A percentile compares a stretch with the other conserved stretches of the same genome.
Evolutionary conservation across 2,797 vertebrate genomes (phyloP).

Genomic region (Spea hammondii): DNA sequence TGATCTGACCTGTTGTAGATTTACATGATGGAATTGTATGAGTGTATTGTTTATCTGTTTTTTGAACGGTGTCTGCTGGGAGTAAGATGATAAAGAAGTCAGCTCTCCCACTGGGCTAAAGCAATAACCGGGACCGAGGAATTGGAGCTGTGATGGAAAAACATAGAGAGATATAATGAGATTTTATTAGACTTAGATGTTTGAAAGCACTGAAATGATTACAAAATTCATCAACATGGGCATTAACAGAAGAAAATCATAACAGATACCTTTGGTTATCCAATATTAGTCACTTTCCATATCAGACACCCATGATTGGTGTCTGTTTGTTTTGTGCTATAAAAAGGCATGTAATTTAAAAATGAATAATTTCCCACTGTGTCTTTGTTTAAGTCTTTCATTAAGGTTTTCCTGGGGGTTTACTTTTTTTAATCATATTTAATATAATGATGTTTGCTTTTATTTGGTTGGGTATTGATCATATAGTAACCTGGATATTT

Average conservation of each 20-base stretch:
- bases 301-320: slow-evolving; percentile 4
- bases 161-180: slow-evolving; percentile 42
- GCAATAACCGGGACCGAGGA: slow-evolving; percentile 51
- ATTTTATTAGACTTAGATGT: slow-evolving; percentile 54
- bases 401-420: slow-evolving; percentile 22
- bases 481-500: too few species aligned
- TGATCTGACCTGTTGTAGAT: slow-evolving; percentile 41
- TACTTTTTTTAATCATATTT: too few species aligned
- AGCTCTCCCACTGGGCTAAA: slow-evolving; percentile 30
- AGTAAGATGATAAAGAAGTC: slow-evolving; percentile 48
- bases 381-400: background rate
- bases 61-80: slow-evolving; percentile 39
- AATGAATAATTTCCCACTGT: slow-evolving; percentile 22
- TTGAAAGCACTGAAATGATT: slow-evolving; percentile 36
- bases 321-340: slow-evolving; percentile 6
- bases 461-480: too few species aligned
- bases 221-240: slow-evolving; percentile 42
- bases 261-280: slow-evolving; percentile 41
- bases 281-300: slow-evolving; percentile 36
- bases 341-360: slow-evolving; percentile 15
- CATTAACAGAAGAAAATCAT: slow-evolving; percentile 27
- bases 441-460: too few species aligned
- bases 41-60: background rate
- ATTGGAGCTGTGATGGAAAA: slow-evolving; percentile 56
- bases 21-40: slow-evolving; percentile 18